These are phyloP conservation scores for Spizella passerina DNA, from an alignment of 2,797 vertebrate genomes.

Conservation along the genomic window DNA sequence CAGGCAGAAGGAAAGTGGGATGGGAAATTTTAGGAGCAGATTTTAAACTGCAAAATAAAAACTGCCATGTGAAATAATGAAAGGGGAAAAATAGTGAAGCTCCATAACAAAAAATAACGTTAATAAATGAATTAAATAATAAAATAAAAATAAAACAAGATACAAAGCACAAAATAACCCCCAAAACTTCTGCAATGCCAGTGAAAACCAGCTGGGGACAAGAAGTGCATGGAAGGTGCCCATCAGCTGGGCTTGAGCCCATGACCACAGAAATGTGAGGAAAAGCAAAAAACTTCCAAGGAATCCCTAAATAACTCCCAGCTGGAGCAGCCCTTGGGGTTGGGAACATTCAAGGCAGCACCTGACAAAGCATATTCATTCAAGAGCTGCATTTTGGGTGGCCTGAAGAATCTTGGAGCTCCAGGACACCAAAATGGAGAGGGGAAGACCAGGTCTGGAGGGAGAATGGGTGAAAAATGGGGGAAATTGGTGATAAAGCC, in stretches of 20 bases:
- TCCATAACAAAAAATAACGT: neutral
- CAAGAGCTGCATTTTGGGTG: neutral
- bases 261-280: fast-evolving
- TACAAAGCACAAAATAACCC: neutral
- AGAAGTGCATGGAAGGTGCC: neutral
- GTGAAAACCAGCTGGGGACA: neutral
- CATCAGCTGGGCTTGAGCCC: neutral
- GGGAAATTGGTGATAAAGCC: neutral
- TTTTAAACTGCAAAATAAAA: neutral
- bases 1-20: neutral
- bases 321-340: neutral
- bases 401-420: neutral
- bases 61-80: neutral
- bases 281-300: neutral
- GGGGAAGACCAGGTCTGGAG: fast-evolving
- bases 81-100: neutral
- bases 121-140: neutral
- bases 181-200: neutral
- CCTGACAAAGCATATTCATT: neutral
- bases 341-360: neutral
- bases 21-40: fast-evolving
- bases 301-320: neutral
- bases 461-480: neutral
- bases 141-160: neutral
- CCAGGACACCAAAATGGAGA: neutral